Evolutionary conservation across 1,140 invertebrate species (phyloP).

Genomic region (Papilio xuthus): DNA sequence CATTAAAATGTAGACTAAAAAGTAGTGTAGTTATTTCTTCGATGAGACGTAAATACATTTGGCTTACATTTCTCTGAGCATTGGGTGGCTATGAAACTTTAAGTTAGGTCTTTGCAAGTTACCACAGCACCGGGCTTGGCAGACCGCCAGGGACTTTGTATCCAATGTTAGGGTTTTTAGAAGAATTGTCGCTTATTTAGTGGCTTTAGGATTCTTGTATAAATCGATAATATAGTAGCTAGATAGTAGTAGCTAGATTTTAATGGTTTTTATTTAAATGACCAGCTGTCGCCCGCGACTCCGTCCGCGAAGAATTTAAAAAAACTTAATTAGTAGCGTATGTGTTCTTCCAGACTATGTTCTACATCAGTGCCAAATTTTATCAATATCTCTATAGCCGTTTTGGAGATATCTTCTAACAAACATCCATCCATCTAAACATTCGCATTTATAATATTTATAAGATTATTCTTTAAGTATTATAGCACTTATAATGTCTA

Average conservation of each 20-base stretch:
- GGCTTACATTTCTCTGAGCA: background rate
- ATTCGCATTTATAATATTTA: too few species aligned
- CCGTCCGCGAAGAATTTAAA: too few species aligned
- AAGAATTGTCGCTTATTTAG: constrained; percentile 14
- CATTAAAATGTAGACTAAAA: background rate
- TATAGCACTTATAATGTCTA: too few species aligned
- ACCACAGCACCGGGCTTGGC: background rate
- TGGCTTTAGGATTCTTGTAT: background rate
- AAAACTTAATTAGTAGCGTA: too few species aligned
- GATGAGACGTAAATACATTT: background rate
- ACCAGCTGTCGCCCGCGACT: too few species aligned
- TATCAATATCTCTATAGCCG: too few species aligned
- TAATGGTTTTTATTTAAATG: background rate
- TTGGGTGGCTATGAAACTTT: constrained; percentile 3
- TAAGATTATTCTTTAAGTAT: too few species aligned
- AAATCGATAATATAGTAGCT: background rate
- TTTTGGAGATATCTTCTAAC: too few species aligned
- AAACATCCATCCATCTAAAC: too few species aligned
- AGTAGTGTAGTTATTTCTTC: background rate
- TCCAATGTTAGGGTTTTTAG: background rate
- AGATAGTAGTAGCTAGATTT: background rate
- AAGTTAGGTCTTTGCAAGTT: constrained; percentile 21
- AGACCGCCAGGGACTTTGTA: constrained; percentile 15
- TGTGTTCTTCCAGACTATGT: too few species aligned
- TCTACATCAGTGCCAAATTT: too few species aligned